These are phyloP conservation scores for Atta texana DNA, from an alignment of 1,140 invertebrate species.

Conservation along the genomic window DNA sequence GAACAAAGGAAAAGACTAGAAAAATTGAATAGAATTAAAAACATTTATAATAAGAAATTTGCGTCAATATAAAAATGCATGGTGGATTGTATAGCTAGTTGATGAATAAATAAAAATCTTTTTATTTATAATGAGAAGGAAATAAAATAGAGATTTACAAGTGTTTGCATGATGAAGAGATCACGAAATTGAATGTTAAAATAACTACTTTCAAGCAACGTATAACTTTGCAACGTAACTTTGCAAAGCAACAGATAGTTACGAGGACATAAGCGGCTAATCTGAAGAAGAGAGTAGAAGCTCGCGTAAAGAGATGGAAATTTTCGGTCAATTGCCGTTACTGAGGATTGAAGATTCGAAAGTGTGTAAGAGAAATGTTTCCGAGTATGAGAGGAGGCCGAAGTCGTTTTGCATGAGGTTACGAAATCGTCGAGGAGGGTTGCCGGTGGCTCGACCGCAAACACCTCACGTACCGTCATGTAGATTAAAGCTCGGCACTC, in stretches of 20 bases:
- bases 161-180: not conserved
- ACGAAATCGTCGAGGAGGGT: conserved; percentile 18
- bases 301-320: conserved; percentile 7
- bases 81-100: not conserved
- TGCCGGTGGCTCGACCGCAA: conserved; percentile 29
- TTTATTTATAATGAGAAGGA: not conserved
- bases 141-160: not conserved
- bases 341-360: conserved; percentile 41
- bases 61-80: not conserved
- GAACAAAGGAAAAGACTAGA: not conserved
- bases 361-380: not conserved
- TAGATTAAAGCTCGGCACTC: conserved; percentile 78
- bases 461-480: conserved; percentile 57
- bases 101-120: not conserved
- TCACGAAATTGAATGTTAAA: conserved; percentile 5
- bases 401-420: conserved; percentile 68
- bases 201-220: conserved; percentile 16
- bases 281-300: not conserved
- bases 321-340: not conserved
- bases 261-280: not conserved
- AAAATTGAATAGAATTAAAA: not conserved
- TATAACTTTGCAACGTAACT: not conserved
- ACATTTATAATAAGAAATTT: not conserved
- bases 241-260: not conserved
- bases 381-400: not conserved